These are phyloP conservation scores for Oceanodroma leucorhoa DNA, from an alignment of 2,797 vertebrate species.

Conservation along the genomic window DNA sequence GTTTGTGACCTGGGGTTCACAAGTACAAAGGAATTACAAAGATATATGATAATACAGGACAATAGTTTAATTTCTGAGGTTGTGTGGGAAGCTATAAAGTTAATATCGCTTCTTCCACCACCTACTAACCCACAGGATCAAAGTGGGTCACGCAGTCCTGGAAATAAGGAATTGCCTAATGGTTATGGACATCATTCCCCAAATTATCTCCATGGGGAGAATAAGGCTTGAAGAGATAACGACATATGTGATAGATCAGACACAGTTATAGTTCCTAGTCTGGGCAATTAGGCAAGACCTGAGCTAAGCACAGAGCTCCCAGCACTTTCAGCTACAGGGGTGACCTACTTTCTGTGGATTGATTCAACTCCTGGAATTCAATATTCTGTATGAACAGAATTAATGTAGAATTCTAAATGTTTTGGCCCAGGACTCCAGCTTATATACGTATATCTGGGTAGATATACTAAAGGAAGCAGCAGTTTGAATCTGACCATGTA, in stretches of 20 bases:
- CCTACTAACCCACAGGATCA: conserved; percentile 36
- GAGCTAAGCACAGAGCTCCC: background rate
- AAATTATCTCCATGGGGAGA: conserved; percentile 17
- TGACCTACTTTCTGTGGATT: conserved; percentile 41
- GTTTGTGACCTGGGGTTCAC: conserved; percentile 50
- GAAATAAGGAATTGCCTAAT: conserved; percentile 50
- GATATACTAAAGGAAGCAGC: background rate
- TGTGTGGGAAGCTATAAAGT: conserved; percentile 42
- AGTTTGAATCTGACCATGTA: background rate
- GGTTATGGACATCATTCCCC: conserved; percentile 6
- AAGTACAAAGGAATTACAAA: conserved; percentile 52
- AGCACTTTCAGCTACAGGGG: background rate
- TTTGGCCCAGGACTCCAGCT: background rate
- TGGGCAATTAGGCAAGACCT: conserved; percentile 27
- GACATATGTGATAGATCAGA: conserved; percentile 38
- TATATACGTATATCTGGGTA: background rate
- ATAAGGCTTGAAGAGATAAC: conserved; percentile 10
- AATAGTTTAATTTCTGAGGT: conserved; percentile 55
- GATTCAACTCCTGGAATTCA: background rate
- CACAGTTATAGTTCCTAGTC: background rate
- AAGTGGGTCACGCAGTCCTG: background rate
- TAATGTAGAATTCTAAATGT: background rate
- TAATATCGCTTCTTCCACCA: conserved; percentile 36
- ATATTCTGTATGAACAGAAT: background rate
- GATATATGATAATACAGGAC: conserved; percentile 49